Conservation (phyloP, 2,888 invertebrate genomes). For the Congeria kusceri region DNA sequence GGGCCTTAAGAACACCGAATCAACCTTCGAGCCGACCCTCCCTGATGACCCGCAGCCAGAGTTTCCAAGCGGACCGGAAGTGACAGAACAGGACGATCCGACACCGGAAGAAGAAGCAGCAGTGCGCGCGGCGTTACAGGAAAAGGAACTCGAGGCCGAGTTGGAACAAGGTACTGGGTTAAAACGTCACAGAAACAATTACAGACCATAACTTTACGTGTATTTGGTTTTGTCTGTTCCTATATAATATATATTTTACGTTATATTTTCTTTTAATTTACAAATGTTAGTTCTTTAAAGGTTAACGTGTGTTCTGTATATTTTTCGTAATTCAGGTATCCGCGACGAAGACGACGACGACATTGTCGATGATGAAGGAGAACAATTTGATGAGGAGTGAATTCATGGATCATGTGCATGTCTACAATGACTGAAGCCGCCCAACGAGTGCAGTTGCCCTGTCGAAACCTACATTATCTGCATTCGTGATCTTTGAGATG, state of each 20-base stretch:
- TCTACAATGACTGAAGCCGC: too few species aligned
- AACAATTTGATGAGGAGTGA: constrained; percentile 29
- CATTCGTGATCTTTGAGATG: too few species aligned
- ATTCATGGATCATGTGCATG: too few species aligned
- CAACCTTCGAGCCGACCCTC: constrained; percentile 68
- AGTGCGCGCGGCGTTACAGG: constrained; percentile 67
- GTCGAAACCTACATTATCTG: too few species aligned
- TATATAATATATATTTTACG: too few species aligned
- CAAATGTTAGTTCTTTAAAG: too few species aligned
- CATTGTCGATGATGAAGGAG: constrained; percentile 47
- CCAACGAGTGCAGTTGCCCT: too few species aligned
- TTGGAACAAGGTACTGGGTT: constrained; percentile 53
- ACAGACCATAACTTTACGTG: too few species aligned
- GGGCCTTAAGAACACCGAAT: constrained; percentile 70
- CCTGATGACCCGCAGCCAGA: constrained; percentile 66
- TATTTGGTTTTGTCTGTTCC: too few species aligned
- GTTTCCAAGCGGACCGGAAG: constrained; percentile 76
- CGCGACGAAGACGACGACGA: constrained; percentile 66
- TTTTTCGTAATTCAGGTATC: constrained; percentile 21
- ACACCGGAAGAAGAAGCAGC: constrained; percentile 77
- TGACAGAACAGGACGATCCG: constrained; percentile 75
- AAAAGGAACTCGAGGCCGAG: constrained; percentile 67
- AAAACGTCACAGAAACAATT: too few species aligned
- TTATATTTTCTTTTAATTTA: too few species aligned
- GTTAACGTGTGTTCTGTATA: too few species aligned